Conservation (phyloP, 1,140 invertebrate species). For the Achroia grisella region DNA sequence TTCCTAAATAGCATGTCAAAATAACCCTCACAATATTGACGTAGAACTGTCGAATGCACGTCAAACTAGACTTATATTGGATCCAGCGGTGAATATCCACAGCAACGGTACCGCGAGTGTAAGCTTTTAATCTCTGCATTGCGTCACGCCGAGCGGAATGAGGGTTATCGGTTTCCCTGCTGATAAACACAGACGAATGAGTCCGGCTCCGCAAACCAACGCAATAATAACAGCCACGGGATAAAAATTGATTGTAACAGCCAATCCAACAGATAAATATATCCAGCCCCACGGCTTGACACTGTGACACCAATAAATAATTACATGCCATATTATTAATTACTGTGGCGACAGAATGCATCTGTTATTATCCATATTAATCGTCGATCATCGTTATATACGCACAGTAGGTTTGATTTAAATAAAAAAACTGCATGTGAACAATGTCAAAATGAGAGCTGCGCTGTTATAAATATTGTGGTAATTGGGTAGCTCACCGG, state of each 20-base stretch:
- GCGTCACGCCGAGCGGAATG: slow-evolving; percentile 60
- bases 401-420: background rate
- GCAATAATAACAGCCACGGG: slow-evolving; percentile 44
- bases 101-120: slow-evolving; percentile 43
- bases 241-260: slow-evolving; percentile 50
- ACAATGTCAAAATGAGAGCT: slow-evolving; percentile 2
- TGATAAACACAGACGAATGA: slow-evolving; percentile 67
- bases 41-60: slow-evolving; percentile 20
- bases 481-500: slow-evolving; percentile 17
- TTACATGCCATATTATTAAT: background rate
- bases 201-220: slow-evolving; percentile 35
- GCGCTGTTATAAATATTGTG: slow-evolving; percentile 17
- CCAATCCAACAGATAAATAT: slow-evolving; percentile 30
- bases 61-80: slow-evolving; percentile 44
- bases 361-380: background rate
- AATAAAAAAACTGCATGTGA: background rate
- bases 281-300: slow-evolving; percentile 24
- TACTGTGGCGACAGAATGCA: background rate
- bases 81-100: slow-evolving; percentile 36
- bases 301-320: background rate
- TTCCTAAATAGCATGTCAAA: slow-evolving; percentile 1
- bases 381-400: too few species aligned
- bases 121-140: slow-evolving; percentile 69
- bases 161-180: slow-evolving; percentile 60
- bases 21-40: slow-evolving; percentile 17